Evolutionary conservation across 2,888 invertebrate genomes (phyloP).

Genomic region (Drosophila multiciliata): DNA sequence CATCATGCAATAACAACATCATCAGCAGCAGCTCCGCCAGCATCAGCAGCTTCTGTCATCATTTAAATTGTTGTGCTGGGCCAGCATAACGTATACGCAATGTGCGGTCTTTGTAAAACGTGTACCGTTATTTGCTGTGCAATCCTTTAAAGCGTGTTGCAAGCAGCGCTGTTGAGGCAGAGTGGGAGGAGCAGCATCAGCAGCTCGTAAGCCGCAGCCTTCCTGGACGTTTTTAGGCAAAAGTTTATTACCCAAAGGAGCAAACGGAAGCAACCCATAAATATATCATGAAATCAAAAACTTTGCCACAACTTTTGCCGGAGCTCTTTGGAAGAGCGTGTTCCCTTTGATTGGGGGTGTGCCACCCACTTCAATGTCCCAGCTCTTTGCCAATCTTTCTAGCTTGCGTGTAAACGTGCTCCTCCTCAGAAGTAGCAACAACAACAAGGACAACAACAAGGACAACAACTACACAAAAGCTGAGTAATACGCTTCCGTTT

Average conservation of each 20-base stretch:
- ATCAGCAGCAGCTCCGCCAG: neutral
- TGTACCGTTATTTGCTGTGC: neutral
- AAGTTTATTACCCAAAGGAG: slow-evolving; percentile 76
- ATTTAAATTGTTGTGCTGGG: slow-evolving; percentile 20
- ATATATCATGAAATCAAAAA: slow-evolving; percentile 82
- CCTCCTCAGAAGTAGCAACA: slow-evolving; percentile 30
- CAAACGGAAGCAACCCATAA: slow-evolving; percentile 72
- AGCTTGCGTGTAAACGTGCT: slow-evolving; percentile 72
- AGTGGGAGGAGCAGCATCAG: neutral
- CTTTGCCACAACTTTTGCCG: slow-evolving; percentile 71
- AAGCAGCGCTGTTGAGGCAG: slow-evolving; percentile 10
- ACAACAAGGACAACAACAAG: slow-evolving; percentile 1
- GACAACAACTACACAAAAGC: slow-evolving; percentile 16
- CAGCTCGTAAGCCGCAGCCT: slow-evolving; percentile 29
- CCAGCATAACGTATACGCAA: slow-evolving; percentile 44
- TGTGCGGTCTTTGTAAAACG: slow-evolving; percentile 5
- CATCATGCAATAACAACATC: slow-evolving; percentile 17
- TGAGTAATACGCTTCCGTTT: slow-evolving; percentile 76
- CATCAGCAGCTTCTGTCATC: slow-evolving; percentile 8
- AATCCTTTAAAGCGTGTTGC: slow-evolving; percentile 47
- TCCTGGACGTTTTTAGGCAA: slow-evolving; percentile 43
- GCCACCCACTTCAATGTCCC: slow-evolving; percentile 7
- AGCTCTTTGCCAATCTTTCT: slow-evolving; percentile 20
- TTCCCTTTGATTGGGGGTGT: slow-evolving; percentile 64
- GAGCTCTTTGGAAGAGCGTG: slow-evolving; percentile 46